Evolutionary conservation across 2,888 invertebrate genomes (phyloP).

Genomic region (Periphyllus acericola): DNA sequence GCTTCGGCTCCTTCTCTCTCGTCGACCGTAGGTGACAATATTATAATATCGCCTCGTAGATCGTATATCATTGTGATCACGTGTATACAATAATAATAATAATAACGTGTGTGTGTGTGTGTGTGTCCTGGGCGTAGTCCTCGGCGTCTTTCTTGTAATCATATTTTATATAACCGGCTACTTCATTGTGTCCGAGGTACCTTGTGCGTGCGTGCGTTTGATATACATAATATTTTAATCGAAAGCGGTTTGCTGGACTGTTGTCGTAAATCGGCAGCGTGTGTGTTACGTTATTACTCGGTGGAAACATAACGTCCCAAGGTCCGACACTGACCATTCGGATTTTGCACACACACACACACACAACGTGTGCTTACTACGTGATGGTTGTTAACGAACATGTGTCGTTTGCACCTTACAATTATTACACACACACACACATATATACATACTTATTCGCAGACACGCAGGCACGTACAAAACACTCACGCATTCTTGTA

Average conservation of each 20-base stretch:
- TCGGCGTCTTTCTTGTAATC: neutral
- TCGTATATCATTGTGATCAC: neutral
- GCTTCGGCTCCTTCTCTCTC: neutral
- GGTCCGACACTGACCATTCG: neutral
- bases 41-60: neutral
- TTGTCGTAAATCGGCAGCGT: conserved; percentile 11
- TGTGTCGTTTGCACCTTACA: conserved; percentile 34
- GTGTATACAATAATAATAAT: neutral
- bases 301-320: conserved; percentile 3
- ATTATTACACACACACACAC: neutral
- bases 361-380: neutral
- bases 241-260: conserved; percentile 34
- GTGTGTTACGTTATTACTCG: neutral
- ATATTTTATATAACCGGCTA: conserved; percentile 17
- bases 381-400: conserved; percentile 26
- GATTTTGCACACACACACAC: neutral
- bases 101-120: neutral
- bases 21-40: neutral
- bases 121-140: neutral
- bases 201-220: neutral
- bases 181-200: neutral
- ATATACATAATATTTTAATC: conserved; percentile 41
- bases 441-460: neutral
- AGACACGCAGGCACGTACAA: too few relatives aligned
- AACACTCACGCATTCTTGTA: neutral